Evolutionary conservation across 2,113 vertebrate genomes (phyloP), one percentile per base, ranked within the genome.

Genomic region (Anser cygnoides): DNA sequence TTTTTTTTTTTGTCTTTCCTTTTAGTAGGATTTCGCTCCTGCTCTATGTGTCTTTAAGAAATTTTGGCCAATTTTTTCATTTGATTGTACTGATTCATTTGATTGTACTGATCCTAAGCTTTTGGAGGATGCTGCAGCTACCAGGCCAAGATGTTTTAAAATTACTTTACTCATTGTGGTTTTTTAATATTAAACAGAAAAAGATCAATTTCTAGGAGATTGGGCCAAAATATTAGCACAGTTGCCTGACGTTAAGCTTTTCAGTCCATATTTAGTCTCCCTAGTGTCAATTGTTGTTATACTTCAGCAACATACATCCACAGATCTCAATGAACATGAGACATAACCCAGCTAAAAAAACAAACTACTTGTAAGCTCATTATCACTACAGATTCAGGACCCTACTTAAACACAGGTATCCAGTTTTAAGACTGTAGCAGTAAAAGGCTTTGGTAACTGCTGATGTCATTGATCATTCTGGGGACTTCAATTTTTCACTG

Each of bases 141-240:
- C 55, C 16, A 70, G 57, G 44, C 39, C 41, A 88, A 81, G 29
- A 77, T 9, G 37, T 80, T 81, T 84, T 4, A 77, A 95, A 88
- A 68, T 72, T 59, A 54, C 29, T 52, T 92, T 86, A 68, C 13
- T 74, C 31, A 11, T 17, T 62, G 15, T 6, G 26, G 5, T 63
- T 76, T 86, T 84, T 77, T 71, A 91, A 93, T 43, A 81, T 12
- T 28, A 62, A 80, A 96, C 84, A 70, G 11, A 73, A 92, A 78
- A 82, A 35, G 12, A 87, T 25, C 1, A 19, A 59, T 13, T 89
- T 95, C 50, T 88, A 84, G 61, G 21, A 91, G 73, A 31, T 3
- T 76, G 14, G 33, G 11, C 44, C 50, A 89, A 95, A 95, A 88
- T 82, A 88, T 70, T 70, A 91, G 57, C 26, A 67, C 41, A 46